A percentile compares a stretch with the other conserved stretches of the same genome.
These are phyloP conservation scores for Falco cherrug DNA, from an alignment of 2,797 vertebrate species.

Conservation along the genomic window DNA sequence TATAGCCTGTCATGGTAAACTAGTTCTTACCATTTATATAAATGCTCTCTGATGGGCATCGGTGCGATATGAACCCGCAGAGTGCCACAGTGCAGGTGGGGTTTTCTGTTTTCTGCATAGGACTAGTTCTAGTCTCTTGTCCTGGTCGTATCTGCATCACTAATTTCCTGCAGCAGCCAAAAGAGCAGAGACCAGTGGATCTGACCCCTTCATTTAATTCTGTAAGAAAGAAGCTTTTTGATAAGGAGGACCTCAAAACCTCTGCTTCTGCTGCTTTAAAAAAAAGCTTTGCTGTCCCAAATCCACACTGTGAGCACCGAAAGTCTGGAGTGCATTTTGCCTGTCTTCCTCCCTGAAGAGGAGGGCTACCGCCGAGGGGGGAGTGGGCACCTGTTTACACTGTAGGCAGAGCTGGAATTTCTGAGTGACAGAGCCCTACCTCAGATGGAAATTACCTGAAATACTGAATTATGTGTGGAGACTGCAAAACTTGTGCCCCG, in stretches of 20 bases:
- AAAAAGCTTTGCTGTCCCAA: background rate
- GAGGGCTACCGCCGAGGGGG: background rate
- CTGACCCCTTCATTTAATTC: background rate
- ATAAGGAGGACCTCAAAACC: background rate
- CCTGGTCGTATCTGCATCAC: background rate
- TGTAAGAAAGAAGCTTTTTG: background rate
- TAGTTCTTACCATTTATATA: background rate
- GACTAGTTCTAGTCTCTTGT: background rate
- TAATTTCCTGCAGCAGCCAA: background rate
- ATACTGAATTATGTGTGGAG: background rate
- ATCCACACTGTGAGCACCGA: background rate
- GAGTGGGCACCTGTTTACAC: background rate
- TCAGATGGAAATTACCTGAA: slow-evolving; percentile 51
- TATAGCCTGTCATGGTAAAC: background rate
- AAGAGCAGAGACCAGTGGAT: background rate
- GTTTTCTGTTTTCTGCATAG: background rate
- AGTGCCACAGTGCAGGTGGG: rapidly evolving
- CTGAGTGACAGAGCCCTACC: background rate
- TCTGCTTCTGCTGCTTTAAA: background rate
- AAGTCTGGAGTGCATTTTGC: background rate
- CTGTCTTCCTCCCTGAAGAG: background rate
- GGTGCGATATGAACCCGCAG: background rate
- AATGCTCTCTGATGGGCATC: background rate
- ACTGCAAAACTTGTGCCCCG: background rate
- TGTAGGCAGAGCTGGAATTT: background rate